Evolutionary conservation across 2,797 vertebrate genomes (phyloP).

Genomic region (Hirundo rustica): DNA sequence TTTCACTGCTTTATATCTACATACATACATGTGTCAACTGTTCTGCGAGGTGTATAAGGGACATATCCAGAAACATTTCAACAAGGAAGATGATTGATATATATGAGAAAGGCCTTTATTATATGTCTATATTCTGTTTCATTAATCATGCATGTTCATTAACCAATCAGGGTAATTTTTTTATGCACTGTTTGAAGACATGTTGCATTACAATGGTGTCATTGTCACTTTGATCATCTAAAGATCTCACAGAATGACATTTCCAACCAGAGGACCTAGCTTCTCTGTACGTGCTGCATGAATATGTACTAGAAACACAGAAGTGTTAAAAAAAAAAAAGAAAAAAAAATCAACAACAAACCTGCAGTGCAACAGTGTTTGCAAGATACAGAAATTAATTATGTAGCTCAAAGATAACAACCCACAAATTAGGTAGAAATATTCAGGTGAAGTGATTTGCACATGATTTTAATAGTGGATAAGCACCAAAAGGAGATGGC

Average conservation of each 20-base stretch:
- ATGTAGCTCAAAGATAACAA: conserved; percentile 42
- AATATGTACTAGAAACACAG: background rate
- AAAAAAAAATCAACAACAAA: background rate
- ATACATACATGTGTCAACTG: background rate
- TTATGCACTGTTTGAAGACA: conserved; percentile 35
- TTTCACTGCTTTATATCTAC: background rate
- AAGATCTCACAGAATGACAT: conserved; percentile 11
- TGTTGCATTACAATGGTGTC: conserved; percentile 3
- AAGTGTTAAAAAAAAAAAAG: background rate
- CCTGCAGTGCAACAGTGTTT: background rate
- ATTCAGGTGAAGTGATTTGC: conserved; percentile 57
- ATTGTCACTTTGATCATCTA: conserved; percentile 59
- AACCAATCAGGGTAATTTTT: conserved; percentile 47
- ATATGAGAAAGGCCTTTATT: conserved; percentile 32
- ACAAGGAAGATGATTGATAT: background rate
- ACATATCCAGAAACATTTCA: background rate
- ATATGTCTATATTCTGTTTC: conserved; percentile 51
- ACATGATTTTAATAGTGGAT: conserved; percentile 42
- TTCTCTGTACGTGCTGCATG: background rate
- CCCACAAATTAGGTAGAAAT: conserved; percentile 50
- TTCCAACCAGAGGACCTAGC: background rate
- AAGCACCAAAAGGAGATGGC: conserved; percentile 14
- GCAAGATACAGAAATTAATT: conserved; percentile 45
- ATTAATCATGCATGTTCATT: conserved; percentile 60
- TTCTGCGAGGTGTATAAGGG: background rate